phyloP scores from a whole-genome alignment of 2,797 vertebrate species.

The Cossypha heuglini region DNA sequence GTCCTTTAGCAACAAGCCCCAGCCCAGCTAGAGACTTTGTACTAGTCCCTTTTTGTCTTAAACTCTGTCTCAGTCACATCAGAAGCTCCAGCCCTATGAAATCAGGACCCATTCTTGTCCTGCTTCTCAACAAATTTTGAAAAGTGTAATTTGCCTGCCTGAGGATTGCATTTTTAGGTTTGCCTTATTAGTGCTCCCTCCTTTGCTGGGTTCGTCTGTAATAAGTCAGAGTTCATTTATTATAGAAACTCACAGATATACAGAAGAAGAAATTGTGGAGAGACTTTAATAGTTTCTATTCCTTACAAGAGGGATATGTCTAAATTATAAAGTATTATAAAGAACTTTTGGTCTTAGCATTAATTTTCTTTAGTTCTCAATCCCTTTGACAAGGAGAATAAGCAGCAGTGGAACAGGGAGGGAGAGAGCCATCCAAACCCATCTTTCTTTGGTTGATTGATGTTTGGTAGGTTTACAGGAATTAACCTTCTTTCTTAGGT shows the following conservation, averaged over 20 bases:
- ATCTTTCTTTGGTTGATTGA: neutral
- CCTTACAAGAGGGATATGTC: neutral
- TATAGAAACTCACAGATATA: neutral
- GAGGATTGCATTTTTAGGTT: neutral
- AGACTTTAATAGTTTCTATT: neutral
- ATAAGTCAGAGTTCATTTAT: neutral
- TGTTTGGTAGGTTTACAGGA: neutral
- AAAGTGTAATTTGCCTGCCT: neutral
- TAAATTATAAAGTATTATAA: neutral
- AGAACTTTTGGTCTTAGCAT: neutral
- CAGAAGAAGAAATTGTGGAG: neutral
- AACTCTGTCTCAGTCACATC: neutral
- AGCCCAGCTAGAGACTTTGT: rapidly evolving
- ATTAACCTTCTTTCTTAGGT: neutral
- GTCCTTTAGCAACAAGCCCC: rapidly evolving
- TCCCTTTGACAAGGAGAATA: neutral
- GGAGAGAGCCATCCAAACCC: rapidly evolving
- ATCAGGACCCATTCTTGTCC: neutral
- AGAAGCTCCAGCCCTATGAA: neutral
- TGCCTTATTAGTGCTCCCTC: neutral
- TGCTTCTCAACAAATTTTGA: neutral
- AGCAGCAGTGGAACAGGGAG: neutral
- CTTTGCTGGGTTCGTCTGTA: neutral
- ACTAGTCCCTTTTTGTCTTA: neutral
- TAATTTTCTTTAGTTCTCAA: neutral